Evolutionary conservation across 2,888 invertebrate species (phyloP).

Genomic region (Hydroisotoma schaefferi): DNA sequence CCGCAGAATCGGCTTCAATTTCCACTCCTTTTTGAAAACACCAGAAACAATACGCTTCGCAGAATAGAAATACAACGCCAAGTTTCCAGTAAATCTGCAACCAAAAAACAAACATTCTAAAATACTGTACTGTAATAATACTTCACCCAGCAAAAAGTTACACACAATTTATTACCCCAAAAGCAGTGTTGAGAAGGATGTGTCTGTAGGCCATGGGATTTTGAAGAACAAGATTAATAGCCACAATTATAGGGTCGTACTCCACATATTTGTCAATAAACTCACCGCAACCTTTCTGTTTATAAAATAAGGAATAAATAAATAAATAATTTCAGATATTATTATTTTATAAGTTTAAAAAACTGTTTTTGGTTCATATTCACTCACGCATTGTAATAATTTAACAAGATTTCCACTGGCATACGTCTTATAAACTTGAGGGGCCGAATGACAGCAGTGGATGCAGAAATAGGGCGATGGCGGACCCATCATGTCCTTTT

Average conservation of each 20-base stretch:
- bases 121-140: no score
- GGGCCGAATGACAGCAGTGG: constrained; percentile 39
- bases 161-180: constrained; percentile 60
- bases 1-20: constrained; percentile 18
- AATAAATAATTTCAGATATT: background rate
- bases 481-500: constrained; percentile 32
- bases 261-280: constrained; percentile 87
- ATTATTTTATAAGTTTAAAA: background rate
- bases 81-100: constrained; percentile 72
- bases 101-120: constrained; percentile 38
- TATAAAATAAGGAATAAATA: constrained; percentile 7
- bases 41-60: constrained; percentile 78
- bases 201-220: constrained; percentile 80
- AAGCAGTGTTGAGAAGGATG: constrained; percentile 73
- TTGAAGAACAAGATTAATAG: constrained; percentile 78
- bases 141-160: constrained; percentile 39
- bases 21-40: constrained; percentile 46
- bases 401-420: constrained; percentile 45
- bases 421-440: constrained; percentile 45
- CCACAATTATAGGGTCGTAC: constrained; percentile 80
- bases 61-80: constrained; percentile 68
- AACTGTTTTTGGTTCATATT: background rate
- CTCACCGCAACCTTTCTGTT: constrained; percentile 68
- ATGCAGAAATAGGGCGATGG: constrained; percentile 41
- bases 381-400: constrained; percentile 43